phyloP scores from a whole-genome alignment of 2,797 vertebrate genomes.

The Molossus alvarezi region DNA sequence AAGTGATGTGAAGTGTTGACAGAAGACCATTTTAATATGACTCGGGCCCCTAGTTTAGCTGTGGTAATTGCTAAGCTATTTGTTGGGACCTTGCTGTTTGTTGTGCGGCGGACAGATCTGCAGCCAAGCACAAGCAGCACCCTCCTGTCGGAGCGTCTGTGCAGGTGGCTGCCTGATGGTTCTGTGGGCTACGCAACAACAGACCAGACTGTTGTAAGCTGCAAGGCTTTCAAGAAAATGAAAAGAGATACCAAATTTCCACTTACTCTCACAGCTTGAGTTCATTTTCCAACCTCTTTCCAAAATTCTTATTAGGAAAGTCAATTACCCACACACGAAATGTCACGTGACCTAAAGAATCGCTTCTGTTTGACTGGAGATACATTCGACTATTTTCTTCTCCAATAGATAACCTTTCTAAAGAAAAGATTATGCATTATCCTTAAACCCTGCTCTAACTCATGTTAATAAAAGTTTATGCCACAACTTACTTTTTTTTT shows the following conservation, averaged over 20 bases:
- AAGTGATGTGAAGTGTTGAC: background rate
- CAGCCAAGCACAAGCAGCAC: background rate
- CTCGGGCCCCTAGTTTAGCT: background rate
- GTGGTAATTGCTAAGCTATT: background rate
- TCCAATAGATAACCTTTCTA: background rate
- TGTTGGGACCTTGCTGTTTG: slow-evolving; percentile 50
- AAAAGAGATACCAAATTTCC: background rate
- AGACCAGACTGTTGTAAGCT: background rate
- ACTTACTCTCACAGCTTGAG: background rate
- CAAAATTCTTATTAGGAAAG: slow-evolving; percentile 4
- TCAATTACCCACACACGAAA: background rate
- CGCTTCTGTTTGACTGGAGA: background rate
- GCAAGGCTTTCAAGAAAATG: slow-evolving; percentile 14
- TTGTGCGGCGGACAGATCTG: background rate
- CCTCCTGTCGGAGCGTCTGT: background rate
- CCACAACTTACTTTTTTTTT: background rate
- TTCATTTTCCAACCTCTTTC: slow-evolving; percentile 35
- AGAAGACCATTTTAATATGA: slow-evolving; percentile 56
- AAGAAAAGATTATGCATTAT: background rate
- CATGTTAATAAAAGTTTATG: background rate
- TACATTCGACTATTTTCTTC: background rate
- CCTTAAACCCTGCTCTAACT: background rate
- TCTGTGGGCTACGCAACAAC: background rate
- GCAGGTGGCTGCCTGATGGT: background rate
- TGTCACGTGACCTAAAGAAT: background rate